Evolutionary conservation across 1,140 invertebrate species (phyloP), one percentile per base, ranked within the genome.

Genomic region (Colletes gigas): DNA sequence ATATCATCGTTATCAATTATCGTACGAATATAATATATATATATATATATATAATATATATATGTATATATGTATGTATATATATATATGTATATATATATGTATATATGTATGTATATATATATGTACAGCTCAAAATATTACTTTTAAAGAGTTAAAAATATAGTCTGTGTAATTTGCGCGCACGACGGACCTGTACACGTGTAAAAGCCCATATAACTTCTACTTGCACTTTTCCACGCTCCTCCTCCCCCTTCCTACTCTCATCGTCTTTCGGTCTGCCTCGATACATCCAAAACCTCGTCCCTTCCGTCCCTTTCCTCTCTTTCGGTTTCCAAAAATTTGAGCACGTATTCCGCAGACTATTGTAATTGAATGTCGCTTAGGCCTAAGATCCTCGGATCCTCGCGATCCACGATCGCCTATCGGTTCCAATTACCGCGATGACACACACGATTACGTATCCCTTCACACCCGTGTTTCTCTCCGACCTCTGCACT

Each of bases 81-180:
- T 79, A 75, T 83, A 82, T 89, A 90, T 85, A n/a, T n/a, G n/a
- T n/a, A n/a, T n/a, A 82, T 88, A 78, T 69, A n/a, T 55, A 55
- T 55, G n/a, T 62, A 39, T 62, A 62, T 15, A 62, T 39, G 39
- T 62, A 39, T 62, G 30, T 62, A 62, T 62, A 62, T 79, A 75
- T 83, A 82, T 89, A 90, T 85, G 83, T 89, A 92, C 88, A 91
- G 83, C 88, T 92, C 85, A 91, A 92, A 92, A 91, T 92, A 91
- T 92, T 90, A 92, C 78, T 90, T 92, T 92, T 91, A 92, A 91
- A 93, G 91, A 93, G 89, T 92, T 93, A 93, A 93, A 93, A 93
- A 93, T 93, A 93, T 93, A 93, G 88, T 92, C 87, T 91, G 89
- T 91, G 89, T 90, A 92, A 91, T 92, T 92, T 92, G 89, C 91